phyloP scores from a whole-genome alignment of 2,113 vertebrate genomes.

The Tympanuchus pallidicinctus region DNA sequence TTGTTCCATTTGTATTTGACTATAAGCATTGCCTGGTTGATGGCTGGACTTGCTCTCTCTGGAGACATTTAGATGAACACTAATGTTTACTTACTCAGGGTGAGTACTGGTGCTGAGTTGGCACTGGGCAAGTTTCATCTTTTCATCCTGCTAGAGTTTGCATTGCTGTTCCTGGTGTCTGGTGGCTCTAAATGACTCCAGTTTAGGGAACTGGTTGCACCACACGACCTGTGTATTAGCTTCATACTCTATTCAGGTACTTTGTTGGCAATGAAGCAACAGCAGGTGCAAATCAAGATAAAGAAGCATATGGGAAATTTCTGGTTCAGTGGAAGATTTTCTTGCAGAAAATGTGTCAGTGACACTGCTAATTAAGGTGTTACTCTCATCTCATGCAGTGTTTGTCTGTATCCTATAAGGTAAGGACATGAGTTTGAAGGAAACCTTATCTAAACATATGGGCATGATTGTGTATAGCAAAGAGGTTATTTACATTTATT shows the following conservation, averaged over 20 bases:
- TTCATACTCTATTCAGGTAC: slow-evolving; percentile 2
- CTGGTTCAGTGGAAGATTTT: slow-evolving; percentile 33
- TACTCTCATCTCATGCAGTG: neutral
- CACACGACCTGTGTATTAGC: neutral
- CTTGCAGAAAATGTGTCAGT: slow-evolving; percentile 32
- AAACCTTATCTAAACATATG: slow-evolving; percentile 21
- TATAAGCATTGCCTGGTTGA: neutral
- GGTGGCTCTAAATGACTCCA: neutral
- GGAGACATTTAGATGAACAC: neutral
- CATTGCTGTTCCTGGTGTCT: neutral
- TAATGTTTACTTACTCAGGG: neutral
- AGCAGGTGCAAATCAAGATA: slow-evolving; percentile 54
- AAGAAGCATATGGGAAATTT: slow-evolving; percentile 45
- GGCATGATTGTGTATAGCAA: neutral
- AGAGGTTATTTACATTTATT: neutral
- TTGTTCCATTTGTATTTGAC: neutral
- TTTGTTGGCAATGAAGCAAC: slow-evolving; percentile 43
- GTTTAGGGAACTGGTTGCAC: neutral
- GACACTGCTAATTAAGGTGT: slow-evolving; percentile 42
- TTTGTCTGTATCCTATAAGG: neutral
- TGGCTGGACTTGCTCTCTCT: neutral
- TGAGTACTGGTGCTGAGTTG: neutral
- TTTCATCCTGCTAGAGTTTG: neutral
- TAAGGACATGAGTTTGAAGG: neutral
- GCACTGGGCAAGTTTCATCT: neutral